Conservation (phyloP, 2,113 vertebrate genomes). For the Smithornis capensis region DNA sequence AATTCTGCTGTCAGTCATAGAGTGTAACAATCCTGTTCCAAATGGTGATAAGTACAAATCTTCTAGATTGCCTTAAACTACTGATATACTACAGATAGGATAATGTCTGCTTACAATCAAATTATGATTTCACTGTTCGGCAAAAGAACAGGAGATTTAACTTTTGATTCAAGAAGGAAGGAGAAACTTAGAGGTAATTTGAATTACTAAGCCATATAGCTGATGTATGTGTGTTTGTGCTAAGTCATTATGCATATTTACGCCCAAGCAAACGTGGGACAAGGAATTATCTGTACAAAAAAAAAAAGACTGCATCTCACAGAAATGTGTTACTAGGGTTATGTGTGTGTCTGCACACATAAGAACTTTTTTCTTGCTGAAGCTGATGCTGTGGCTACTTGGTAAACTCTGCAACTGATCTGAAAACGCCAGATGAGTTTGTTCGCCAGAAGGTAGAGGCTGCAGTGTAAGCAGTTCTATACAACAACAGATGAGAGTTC, state of each 20-base stretch:
- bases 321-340: neutral
- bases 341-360: neutral
- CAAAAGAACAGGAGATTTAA: slow-evolving; percentile 40
- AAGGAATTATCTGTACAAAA: neutral
- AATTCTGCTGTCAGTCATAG: slow-evolving; percentile 57
- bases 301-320: neutral
- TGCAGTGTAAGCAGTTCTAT: neutral
- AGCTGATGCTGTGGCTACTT: neutral
- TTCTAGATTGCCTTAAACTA: slow-evolving; percentile 68
- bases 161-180: slow-evolving; percentile 23
- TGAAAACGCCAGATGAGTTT: neutral
- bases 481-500: neutral
- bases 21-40: slow-evolving; percentile 61
- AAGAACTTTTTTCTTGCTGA: neutral
- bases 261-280: neutral
- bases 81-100: slow-evolving; percentile 60
- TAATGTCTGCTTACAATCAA: slow-evolving; percentile 18
- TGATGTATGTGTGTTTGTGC: neutral
- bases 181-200: slow-evolving; percentile 5
- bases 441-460: neutral
- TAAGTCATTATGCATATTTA: neutral
- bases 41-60: slow-evolving; percentile 64
- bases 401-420: neutral
- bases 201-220: neutral
- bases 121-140: neutral